A percentile compares a stretch with the other conserved stretches of the same genome.
Evolutionary conservation across 2,888 invertebrate genomes (phyloP).

Genomic region (Drosophila anomalata): DNA sequence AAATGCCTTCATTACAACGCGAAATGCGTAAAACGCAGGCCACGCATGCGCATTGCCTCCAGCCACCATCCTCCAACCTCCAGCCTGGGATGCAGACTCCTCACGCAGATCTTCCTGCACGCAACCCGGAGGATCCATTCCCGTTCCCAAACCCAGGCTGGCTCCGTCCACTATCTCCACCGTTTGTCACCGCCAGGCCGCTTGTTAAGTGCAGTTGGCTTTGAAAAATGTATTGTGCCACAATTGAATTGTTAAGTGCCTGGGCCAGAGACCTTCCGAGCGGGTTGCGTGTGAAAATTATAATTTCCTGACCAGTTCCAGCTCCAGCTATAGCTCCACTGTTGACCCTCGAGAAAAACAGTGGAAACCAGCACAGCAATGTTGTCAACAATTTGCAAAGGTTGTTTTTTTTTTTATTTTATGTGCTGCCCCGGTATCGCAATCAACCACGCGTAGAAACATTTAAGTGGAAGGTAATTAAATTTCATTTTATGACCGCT

Average conservation of each 20-base stretch:
- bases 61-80: not conserved
- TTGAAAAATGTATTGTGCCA: constrained; percentile 54
- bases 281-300: constrained; percentile 81
- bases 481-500: constrained; percentile 45
- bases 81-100: constrained; percentile 4
- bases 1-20: constrained; percentile 77
- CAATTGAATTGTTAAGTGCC: constrained; percentile 79
- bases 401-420: constrained; percentile 21
- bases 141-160: not conserved
- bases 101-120: constrained; percentile 31
- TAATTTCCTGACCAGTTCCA: constrained; percentile 73
- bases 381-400: constrained; percentile 75
- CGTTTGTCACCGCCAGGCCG: constrained; percentile 55
- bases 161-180: constrained; percentile 55
- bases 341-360: constrained; percentile 29
- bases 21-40: constrained; percentile 75
- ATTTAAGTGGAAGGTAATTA: constrained; percentile 70
- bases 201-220: constrained; percentile 73
- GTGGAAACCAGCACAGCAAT: constrained; percentile 49
- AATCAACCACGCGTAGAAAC: constrained; percentile 44
- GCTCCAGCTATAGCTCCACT: constrained; percentile 32
- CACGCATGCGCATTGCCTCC: constrained; percentile 71
- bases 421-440: constrained; percentile 24
- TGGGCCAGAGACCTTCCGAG: constrained; percentile 22
- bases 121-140: constrained; percentile 14